These are phyloP conservation scores for Andinoacara biseriatus DNA, from an alignment of 2,113 vertebrate genomes.

Conservation along the genomic window DNA sequence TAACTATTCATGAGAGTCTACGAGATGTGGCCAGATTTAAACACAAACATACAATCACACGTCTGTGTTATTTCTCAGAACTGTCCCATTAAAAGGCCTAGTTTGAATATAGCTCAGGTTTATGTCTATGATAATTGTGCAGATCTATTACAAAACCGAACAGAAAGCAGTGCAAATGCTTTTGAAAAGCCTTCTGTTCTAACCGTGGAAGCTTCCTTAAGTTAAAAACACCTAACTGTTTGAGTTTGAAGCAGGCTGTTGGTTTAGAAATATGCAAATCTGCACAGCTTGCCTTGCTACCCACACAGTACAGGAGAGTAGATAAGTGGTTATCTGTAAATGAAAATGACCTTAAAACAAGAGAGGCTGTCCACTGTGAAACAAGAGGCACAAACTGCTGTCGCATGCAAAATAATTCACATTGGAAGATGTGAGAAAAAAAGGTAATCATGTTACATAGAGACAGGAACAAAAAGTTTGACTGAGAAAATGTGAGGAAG, in stretches of 20 bases:
- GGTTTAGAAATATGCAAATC: conserved; percentile 29
- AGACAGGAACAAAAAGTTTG: not conserved
- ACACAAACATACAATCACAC: not conserved
- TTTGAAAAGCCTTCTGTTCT: not conserved
- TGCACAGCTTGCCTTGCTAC: conserved; percentile 13
- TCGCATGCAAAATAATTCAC: not conserved
- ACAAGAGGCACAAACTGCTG: not conserved
- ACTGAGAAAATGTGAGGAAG: not conserved
- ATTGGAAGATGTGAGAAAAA: conserved; percentile 29
- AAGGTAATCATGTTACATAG: conserved; percentile 3
- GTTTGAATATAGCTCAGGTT: not conserved
- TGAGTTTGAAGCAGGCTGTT: not conserved
- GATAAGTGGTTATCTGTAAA: conserved; percentile 46
- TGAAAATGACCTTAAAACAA: conserved; percentile 4
- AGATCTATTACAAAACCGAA: not conserved
- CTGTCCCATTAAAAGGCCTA: not conserved
- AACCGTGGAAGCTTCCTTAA: not conserved
- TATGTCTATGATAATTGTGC: not conserved
- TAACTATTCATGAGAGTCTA: not conserved
- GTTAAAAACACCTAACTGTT: conserved; percentile 21
- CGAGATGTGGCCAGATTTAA: fast-evolving
- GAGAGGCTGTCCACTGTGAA: not conserved
- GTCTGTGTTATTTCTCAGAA: not conserved
- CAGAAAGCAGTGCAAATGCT: not conserved
- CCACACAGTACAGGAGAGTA: not conserved